These are phyloP conservation scores for Triplophysa rosa DNA, from an alignment of 2,113 vertebrate genomes.

Conservation along the genomic window DNA sequence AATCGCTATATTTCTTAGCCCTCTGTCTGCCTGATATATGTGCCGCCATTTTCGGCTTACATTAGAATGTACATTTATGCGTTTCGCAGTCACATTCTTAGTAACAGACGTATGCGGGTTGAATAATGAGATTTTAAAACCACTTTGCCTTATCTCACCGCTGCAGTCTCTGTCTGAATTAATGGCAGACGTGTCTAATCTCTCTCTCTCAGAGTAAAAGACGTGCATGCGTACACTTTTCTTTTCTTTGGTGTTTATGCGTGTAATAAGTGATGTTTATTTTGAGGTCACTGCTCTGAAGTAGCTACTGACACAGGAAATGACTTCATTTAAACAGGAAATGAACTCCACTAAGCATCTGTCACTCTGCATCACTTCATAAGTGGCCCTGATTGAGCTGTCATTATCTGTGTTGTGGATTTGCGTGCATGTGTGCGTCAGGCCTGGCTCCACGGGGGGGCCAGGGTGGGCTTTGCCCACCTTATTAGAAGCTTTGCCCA, in stretches of 20 bases:
- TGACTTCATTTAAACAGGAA: conserved; percentile 57
- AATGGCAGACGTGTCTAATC: conserved; percentile 3
- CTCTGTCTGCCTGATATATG: not conserved
- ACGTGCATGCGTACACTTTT: not conserved
- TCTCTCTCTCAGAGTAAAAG: not conserved
- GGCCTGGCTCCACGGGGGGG: too few species aligned
- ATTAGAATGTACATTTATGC: conserved; percentile 19
- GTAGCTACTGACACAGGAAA: conserved; percentile 61
- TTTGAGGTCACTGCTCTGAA: conserved; percentile 63
- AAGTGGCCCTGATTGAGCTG: conserved; percentile 13
- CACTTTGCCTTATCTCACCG: conserved; percentile 18
- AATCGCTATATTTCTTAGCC: not conserved
- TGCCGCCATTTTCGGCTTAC: not conserved
- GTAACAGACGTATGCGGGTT: not conserved
- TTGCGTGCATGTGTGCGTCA: not conserved
- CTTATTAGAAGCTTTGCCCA: too few species aligned
- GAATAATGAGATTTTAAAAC: conserved; percentile 27
- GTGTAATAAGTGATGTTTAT: conserved; percentile 60
- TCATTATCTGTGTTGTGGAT: conserved; percentile 17
- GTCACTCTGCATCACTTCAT: conserved; percentile 56
- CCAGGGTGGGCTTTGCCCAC: too few species aligned
- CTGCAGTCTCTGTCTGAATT: conserved; percentile 28
- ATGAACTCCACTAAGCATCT: conserved; percentile 61
- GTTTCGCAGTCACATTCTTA: not conserved
- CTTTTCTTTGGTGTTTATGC: conserved; percentile 65